Evolutionary conservation across 92 coral and sea anemone genomes (phyloP), one percentile per base, ranked within the genome.

Genomic region (Ricordea florida): DNA sequence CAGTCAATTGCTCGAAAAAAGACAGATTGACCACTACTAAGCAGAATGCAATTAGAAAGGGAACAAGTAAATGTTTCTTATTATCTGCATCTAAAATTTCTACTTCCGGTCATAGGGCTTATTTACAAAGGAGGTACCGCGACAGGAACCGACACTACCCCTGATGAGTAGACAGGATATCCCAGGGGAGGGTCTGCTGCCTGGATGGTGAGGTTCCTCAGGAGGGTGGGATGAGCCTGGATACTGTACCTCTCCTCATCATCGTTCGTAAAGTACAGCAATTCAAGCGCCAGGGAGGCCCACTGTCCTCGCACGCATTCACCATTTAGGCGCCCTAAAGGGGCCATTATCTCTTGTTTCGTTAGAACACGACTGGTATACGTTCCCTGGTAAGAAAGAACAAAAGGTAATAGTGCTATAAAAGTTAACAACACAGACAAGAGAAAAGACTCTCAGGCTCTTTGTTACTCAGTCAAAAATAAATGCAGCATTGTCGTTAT

Each of bases 171-270:
- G 60, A 96, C 96, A 35, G 99, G 96, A 45, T 96, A 96, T 42
- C 99, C 99, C 25, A 92, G 84, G 24, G 99, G 99, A 34, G 99
- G 99, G 45, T 92, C 98, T 0, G 99, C 99, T 20, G 93, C 96
- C 68, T 96, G 99, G 41, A 92, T 89, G n/a, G 96, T 89, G 40
- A 96, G 96, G 77, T 96, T 96, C 62, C 99, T 74, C 53, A 96
- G 87, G 20, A 96, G 83, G 21, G 87, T 88, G 8, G 99, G 99
- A 53, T 96, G 99, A 15, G 99, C 99, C 69, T 96, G 99, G 55
- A 96, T 96, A 35, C 99, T 96, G 80, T 96, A 96, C 29, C 99
- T 78, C 71, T 96, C 99, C 72, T 96, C 99, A 47, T 96, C 97
- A 52, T 96, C 99, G 66, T 96, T 96, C n/a, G 97, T 96, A 20